Evolutionary conservation across 2,888 invertebrate species (phyloP).

Genomic region (Megastigmus dorsalis): DNA sequence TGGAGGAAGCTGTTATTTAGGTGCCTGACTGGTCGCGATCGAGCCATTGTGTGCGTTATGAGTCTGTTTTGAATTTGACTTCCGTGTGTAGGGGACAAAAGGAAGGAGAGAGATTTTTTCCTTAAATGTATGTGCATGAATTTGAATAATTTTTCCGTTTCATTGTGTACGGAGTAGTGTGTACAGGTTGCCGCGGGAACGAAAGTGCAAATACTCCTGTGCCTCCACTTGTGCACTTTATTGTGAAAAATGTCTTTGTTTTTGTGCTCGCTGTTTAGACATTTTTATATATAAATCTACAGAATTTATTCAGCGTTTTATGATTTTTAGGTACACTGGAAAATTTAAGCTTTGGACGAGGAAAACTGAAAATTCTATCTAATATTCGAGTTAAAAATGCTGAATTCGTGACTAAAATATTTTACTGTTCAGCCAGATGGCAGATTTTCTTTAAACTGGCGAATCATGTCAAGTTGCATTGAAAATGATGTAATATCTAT

Average conservation of each 20-base stretch:
- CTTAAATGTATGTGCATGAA: background rate
- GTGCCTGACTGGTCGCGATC: too few relatives aligned
- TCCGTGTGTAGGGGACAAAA: conserved; percentile 1
- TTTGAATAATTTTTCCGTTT: conserved; percentile 6
- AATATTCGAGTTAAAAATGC: too few relatives aligned
- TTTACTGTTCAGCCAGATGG: too few relatives aligned
- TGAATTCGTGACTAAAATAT: too few relatives aligned
- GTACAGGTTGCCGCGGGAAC: background rate
- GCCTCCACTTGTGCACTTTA: background rate
- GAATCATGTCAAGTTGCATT: too few relatives aligned
- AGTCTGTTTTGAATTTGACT: conserved; percentile 18
- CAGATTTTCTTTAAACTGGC: too few relatives aligned
- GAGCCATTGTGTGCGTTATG: conserved; percentile 33
- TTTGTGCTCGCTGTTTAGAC: background rate
- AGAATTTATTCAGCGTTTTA: background rate
- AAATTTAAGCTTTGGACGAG: too few relatives aligned
- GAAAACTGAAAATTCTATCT: too few relatives aligned
- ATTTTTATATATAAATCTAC: background rate
- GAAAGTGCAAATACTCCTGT: too few relatives aligned
- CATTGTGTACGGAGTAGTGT: conserved; percentile 1
- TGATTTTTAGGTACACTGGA: too few relatives aligned
- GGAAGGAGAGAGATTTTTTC: background rate
- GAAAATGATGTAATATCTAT: too few relatives aligned
- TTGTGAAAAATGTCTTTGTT: background rate
- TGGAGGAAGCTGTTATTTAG: too few relatives aligned